Conservation (phyloP, 2,113 vertebrate species). For the Ictidomys tridecemlineatus region DNA sequence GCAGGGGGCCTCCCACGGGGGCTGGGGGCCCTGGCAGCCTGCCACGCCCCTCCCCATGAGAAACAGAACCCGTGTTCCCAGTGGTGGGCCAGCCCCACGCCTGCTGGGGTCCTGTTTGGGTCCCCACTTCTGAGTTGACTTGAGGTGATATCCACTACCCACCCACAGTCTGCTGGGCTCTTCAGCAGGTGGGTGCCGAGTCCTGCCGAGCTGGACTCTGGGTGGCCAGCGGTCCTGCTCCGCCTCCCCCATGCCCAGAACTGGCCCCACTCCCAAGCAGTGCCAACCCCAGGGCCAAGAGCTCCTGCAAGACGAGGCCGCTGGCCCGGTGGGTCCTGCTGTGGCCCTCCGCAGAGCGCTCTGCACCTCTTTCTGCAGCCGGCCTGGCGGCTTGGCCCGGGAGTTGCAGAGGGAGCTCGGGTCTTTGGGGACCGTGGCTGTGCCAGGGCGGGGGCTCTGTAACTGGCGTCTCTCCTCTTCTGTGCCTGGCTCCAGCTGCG, state of each 20-base stretch:
- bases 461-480: neutral
- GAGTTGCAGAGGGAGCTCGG: neutral
- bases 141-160: neutral
- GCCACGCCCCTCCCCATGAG: fast-evolving
- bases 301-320: neutral
- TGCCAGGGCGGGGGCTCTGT: neutral
- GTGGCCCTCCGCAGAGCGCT: neutral
- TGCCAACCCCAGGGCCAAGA: neutral
- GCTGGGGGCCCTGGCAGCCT: too few species aligned
- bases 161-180: neutral
- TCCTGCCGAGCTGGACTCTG: neutral
- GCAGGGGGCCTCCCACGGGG: neutral
- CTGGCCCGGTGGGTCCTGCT: neutral
- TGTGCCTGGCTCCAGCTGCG: neutral
- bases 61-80: neutral
- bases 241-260: neutral
- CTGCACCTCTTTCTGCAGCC: fast-evolving
- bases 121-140: neutral
- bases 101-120: too few species aligned
- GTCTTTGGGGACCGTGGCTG: too few species aligned
- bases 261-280: neutral
- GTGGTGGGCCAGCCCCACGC: fast-evolving
- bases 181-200: neutral
- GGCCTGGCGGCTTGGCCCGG: neutral
- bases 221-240: neutral